A percentile compares a stretch with the other conserved stretches of the same genome.
These are phyloP conservation scores for Echeneis naucrates DNA, from an alignment of 2,797 vertebrate species.

Conservation along the genomic window DNA sequence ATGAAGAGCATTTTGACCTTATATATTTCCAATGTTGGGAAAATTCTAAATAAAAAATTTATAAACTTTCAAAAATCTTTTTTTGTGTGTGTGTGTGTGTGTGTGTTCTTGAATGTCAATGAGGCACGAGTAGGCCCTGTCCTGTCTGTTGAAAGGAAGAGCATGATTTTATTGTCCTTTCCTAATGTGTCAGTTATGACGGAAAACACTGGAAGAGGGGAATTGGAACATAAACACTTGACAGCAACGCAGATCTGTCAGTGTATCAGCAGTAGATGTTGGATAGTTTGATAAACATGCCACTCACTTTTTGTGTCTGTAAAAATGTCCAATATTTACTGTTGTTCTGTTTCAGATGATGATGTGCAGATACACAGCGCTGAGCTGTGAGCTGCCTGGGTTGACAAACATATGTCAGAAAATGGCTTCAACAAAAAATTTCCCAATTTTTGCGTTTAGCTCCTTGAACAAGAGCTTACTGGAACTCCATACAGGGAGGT, in stretches of 20 bases:
- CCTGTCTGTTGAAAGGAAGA: neutral
- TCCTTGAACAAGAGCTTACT: neutral
- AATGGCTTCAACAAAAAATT: neutral
- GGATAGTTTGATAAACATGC: neutral
- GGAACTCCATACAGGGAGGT: neutral
- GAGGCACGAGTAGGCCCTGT: no score
- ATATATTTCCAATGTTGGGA: neutral
- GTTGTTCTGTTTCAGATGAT: neutral
- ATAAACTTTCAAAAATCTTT: no score
- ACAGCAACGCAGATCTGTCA: neutral
- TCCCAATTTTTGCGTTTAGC: neutral
- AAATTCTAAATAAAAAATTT: no score
- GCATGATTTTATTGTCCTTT: neutral
- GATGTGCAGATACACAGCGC: no score
- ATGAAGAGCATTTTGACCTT: neutral
- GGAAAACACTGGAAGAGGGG: neutral
- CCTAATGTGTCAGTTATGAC: neutral
- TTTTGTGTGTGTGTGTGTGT: no score
- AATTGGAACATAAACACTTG: neutral
- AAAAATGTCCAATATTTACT: neutral
- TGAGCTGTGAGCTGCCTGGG: neutral
- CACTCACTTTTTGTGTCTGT: neutral
- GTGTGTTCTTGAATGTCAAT: no score
- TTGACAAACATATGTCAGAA: neutral
- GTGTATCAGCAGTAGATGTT: neutral